Evolutionary conservation across 2,888 invertebrate species (phyloP).

Genomic region (Plebejus argus): DNA sequence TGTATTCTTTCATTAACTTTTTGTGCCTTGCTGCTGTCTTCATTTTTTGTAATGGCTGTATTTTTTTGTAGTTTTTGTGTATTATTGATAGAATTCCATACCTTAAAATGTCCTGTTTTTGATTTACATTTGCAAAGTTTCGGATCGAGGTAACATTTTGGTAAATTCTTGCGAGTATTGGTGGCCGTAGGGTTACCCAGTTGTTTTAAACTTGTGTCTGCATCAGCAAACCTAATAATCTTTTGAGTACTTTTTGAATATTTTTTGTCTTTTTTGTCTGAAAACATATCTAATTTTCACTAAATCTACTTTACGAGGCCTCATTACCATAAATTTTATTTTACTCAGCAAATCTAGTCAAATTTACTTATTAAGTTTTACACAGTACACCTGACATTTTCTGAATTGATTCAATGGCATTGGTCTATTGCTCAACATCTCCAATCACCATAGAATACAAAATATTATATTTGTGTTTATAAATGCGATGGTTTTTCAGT

Average conservation of each 20-base stretch:
- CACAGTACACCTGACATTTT: background rate
- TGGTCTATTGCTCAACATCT: too few species aligned
- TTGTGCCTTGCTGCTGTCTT: background rate
- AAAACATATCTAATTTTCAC: conserved; percentile 3
- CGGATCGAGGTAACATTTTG: conserved; percentile 25
- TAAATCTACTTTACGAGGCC: background rate
- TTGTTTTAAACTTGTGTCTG: background rate
- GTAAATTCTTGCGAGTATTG: conserved; percentile 10
- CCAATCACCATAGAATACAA: too few species aligned
- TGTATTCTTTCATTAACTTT: background rate
- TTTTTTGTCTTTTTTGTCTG: conserved; percentile 11
- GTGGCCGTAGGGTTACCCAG: conserved; percentile 3
- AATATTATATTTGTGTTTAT: too few species aligned
- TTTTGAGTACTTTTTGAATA: conserved; percentile 23
- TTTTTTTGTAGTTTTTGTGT: conserved; percentile 6
- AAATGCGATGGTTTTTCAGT: too few species aligned
- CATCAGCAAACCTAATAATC: conserved; percentile 15
- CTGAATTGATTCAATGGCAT: background rate
- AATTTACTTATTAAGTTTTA: background rate
- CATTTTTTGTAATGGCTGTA: background rate
- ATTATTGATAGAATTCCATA: background rate
- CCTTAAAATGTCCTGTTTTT: conserved; percentile 14
- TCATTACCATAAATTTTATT: background rate
- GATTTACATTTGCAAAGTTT: conserved; percentile 21
- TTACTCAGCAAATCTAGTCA: background rate